A percentile compares a stretch with the other conserved stretches of the same genome.
phyloP scores from a whole-genome alignment of 2,797 vertebrate genomes.

The Spinus pinus region DNA sequence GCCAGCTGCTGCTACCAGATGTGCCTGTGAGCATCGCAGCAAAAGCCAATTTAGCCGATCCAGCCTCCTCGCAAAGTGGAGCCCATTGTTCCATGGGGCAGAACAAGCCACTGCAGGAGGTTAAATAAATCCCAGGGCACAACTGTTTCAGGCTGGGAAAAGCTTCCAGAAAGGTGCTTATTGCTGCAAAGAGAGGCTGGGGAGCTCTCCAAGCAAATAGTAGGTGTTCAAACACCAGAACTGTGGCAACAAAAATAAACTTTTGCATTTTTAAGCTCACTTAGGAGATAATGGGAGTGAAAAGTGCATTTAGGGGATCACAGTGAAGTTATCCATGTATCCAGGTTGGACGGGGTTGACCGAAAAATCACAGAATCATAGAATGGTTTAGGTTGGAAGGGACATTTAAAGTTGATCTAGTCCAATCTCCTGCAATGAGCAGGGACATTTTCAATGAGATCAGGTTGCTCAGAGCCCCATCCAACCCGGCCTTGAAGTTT shows the following conservation, averaged over 20 bases:
- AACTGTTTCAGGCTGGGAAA: neutral
- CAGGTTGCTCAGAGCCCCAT: neutral
- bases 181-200: neutral
- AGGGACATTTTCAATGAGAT: neutral
- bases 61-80: neutral
- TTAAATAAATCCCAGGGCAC: neutral
- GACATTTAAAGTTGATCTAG: neutral
- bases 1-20: slow-evolving; percentile 35
- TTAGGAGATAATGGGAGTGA: neutral
- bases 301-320: neutral
- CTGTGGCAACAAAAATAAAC: neutral
- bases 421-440: neutral
- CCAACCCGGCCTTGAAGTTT: neutral
- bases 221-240: neutral
- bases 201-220: neutral
- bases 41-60: neutral
- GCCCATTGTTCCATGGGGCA: neutral
- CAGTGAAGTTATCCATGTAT: neutral
- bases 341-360: neutral
- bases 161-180: neutral
- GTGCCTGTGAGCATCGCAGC: neutral
- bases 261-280: neutral
- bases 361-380: neutral
- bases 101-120: neutral
- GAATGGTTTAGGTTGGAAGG: neutral